These are phyloP conservation scores for Portunus trituberculatus DNA, from an alignment of 1,140 invertebrate genomes.

Conservation along the genomic window DNA sequence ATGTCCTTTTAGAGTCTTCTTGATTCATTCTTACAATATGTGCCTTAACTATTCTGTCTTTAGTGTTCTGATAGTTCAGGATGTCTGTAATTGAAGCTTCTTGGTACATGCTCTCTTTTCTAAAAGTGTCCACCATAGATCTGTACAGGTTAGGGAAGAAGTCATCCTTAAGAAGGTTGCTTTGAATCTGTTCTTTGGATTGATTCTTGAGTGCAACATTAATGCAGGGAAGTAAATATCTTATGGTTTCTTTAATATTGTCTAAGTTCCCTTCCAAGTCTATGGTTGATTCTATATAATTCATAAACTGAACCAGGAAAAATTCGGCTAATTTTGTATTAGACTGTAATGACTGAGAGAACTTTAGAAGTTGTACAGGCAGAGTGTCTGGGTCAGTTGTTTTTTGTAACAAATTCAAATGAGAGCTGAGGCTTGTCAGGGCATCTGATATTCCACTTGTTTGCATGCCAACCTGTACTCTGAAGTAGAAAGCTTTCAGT, in stretches of 20 bases:
- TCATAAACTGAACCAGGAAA: slow-evolving; percentile 41
- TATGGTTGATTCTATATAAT: slow-evolving; percentile 52
- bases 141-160: slow-evolving; percentile 42
- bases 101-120: slow-evolving; percentile 24
- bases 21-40: slow-evolving; percentile 56
- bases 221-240: slow-evolving; percentile 37
- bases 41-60: slow-evolving; percentile 37
- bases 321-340: background rate
- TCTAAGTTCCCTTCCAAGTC: slow-evolving; percentile 35
- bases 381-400: background rate
- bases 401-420: background rate
- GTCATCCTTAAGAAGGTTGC: slow-evolving; percentile 28
- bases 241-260: slow-evolving; percentile 31
- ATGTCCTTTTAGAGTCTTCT: slow-evolving; percentile 46
- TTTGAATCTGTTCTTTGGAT: background rate
- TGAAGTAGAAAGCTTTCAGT: slow-evolving; percentile 4
- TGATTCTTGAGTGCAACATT: background rate
- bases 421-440: background rate
- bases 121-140: slow-evolving; percentile 5
- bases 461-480: slow-evolving; percentile 30
- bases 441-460: background rate
- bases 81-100: slow-evolving; percentile 9
- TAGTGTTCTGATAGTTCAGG: background rate
- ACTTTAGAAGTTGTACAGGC: background rate
- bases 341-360: background rate